Conservation (phyloP, 2,797 vertebrate genomes). For the Lepilemur septentrionalis region DNA sequence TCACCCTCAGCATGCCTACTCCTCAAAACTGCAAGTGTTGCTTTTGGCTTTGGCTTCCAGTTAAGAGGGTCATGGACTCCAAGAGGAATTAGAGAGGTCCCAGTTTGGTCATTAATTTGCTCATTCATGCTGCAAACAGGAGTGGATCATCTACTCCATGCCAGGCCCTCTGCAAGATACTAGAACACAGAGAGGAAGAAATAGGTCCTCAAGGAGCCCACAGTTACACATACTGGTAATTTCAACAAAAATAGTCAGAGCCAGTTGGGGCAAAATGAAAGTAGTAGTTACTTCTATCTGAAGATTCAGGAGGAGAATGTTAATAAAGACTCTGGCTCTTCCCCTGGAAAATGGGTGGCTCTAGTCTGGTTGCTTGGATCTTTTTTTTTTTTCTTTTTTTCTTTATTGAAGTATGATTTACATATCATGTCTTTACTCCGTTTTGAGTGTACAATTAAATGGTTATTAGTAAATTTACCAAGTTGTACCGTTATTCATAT, state of each 20-base stretch:
- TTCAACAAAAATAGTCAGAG: neutral
- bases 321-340: neutral
- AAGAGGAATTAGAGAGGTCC: neutral
- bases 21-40: neutral
- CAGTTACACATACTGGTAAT: neutral
- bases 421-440: no score
- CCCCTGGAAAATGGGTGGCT: neutral
- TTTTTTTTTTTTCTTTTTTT: neutral
- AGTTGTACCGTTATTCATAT: no score
- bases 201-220: neutral
- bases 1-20: neutral
- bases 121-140: neutral
- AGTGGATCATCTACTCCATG: neutral
- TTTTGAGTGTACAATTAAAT: no score
- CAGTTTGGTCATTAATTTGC: slow-evolving; percentile 18
- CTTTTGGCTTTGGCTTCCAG: neutral
- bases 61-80: neutral
- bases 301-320: neutral
- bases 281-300: neutral
- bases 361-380: neutral
- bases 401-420: no score
- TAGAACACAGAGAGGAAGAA: neutral
- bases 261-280: neutral
- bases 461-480: no score
- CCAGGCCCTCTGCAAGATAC: neutral